phyloP scores from a whole-genome alignment of 2,113 vertebrate genomes.

The Uria aalge region DNA sequence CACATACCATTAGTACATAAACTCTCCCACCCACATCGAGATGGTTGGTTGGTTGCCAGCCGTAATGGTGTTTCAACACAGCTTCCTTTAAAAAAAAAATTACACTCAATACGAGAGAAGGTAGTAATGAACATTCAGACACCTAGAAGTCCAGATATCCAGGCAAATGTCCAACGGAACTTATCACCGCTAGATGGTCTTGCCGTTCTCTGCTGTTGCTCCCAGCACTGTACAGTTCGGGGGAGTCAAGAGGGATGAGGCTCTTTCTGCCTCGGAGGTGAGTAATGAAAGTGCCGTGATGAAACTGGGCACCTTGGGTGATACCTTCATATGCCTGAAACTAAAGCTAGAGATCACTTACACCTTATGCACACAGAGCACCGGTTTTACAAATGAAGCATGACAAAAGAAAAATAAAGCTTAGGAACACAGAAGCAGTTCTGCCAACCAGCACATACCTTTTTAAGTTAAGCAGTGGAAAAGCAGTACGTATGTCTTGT shows the following conservation, averaged over 20 bases:
- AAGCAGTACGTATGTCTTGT: not conserved
- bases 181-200: not conserved
- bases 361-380: not conserved
- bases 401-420: not conserved
- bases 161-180: not conserved
- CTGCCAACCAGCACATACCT: not conserved
- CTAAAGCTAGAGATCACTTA: not conserved
- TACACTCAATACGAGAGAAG: not conserved
- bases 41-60: not conserved
- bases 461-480: not conserved
- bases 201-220: not conserved
- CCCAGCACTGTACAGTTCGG: not conserved
- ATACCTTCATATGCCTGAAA: not conserved
- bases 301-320: not conserved
- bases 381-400: not conserved
- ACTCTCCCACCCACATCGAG: not conserved
- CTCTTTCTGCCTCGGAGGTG: not conserved
- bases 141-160: not conserved
- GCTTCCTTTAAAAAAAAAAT: not conserved
- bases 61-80: not conserved
- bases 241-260: not conserved
- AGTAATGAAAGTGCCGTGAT: not conserved
- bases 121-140: not conserved
- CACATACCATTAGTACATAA: not conserved
- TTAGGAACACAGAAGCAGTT: not conserved